Evolutionary conservation across 2,113 vertebrate species (phyloP).

Genomic region (Crotalus viridis): DNA sequence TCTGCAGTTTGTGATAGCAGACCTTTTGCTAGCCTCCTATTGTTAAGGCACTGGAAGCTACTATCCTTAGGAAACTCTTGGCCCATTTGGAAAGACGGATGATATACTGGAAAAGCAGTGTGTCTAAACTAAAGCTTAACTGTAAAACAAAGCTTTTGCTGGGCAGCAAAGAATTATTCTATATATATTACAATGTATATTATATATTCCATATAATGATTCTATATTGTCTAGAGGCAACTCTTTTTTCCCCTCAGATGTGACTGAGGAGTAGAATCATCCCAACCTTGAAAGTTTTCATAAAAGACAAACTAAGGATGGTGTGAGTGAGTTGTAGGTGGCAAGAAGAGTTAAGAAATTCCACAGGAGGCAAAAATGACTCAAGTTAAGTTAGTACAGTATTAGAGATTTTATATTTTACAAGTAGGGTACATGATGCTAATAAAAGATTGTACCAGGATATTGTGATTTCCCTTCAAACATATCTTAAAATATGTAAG

Average conservation of each 20-base stretch:
- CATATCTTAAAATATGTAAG: not conserved
- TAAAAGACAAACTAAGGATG: not conserved
- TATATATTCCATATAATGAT: not conserved
- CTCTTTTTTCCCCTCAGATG: not conserved
- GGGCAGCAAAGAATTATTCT: not conserved
- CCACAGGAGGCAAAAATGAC: not conserved
- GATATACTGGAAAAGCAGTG: not conserved
- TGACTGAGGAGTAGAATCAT: not conserved
- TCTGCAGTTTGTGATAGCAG: too few relatives aligned
- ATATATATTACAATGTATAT: not conserved
- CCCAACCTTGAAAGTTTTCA: not conserved
- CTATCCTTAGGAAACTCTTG: not conserved
- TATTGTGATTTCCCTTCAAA: not conserved
- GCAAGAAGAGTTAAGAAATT: too few relatives aligned
- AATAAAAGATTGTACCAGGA: not conserved
- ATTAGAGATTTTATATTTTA: not conserved
- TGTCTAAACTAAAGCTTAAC: not conserved
- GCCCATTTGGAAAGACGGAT: not conserved
- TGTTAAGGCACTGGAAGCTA: not conserved
- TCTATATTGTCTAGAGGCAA: not conserved
- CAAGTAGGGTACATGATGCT: not conserved
- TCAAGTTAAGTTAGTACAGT: not conserved
- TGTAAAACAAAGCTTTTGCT: not conserved
- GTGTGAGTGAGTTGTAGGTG: not conserved
- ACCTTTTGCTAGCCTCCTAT: not conserved